Evolutionary conservation across 2,797 vertebrate species (phyloP), one percentile per base, ranked within the genome.

Genomic region (Mionectes olivaceus): DNA sequence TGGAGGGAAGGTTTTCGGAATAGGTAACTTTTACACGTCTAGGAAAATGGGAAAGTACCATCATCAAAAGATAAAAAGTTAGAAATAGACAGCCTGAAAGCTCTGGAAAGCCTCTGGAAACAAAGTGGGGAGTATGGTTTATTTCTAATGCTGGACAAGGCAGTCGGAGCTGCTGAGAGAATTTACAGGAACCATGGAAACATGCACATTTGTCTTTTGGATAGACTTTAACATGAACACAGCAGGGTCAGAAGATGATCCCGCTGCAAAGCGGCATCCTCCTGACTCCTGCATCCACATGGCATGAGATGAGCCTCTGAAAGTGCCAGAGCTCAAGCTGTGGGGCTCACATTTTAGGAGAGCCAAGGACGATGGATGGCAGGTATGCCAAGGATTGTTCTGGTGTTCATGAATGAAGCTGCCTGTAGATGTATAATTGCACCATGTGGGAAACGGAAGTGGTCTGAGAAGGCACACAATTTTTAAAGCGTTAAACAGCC

Each of bases 101-200:
- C 85, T 83, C 85, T 95, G 89, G 93, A 89, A 92, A 80, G 63
- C 71, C 84, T 96, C 93, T 94, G 84, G 50, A 78, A 93, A 78
- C 0, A 0, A 90, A 94, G 43, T 32, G 25, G 15, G 47, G 35
- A 81, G 65, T n/a, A 81, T 90, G 85, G 89, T 88, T 95, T 95
- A 88, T 96, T 91, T 95, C 95, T 83, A 94, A 75, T 2, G 1
- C 76, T 78, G 65, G 61, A 90, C 82, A 85, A 81, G 50, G 73
- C 85, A 81, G 69, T 68, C 6, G 1, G 73, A 78, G 76, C 55
- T 83, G 87, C 80, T 86, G 85, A 93, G 35, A 78, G 89, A 91
- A 93, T 93, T 93, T 90, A 94, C 76, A 93, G 85, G 50, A 96
- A 92, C 53, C 82, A 74, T 0, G 27, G 93, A 83, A 91, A 95